Conservation (phyloP, 2,113 vertebrate species). For the Podilymbus podiceps region DNA sequence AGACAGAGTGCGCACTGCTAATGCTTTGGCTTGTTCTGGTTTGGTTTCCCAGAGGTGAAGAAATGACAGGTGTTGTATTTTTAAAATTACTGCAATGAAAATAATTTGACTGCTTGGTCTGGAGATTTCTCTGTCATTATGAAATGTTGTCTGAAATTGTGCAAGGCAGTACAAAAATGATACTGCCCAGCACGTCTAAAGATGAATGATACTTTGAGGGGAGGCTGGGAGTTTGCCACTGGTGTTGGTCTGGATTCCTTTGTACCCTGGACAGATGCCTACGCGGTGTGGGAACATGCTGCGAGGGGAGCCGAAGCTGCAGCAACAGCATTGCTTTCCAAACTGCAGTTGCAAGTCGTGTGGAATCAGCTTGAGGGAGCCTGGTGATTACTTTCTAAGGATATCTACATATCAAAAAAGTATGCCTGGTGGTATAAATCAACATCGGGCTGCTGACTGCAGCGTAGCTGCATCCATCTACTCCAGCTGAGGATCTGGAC, state of each 20-base stretch:
- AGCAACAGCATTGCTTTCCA: not conserved
- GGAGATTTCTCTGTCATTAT: not conserved
- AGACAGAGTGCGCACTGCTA: not conserved
- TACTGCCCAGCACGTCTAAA: not conserved
- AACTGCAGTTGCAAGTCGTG: slow-evolving; percentile 9
- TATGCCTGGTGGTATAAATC: slow-evolving; percentile 12
- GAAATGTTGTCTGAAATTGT: not conserved
- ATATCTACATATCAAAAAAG: not conserved
- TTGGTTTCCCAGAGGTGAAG: not conserved
- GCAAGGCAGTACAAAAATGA: not conserved
- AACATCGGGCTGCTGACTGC: slow-evolving; percentile 25
- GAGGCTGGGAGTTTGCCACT: not conserved
- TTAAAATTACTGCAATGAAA: not conserved
- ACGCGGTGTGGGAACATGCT: rapidly evolving
- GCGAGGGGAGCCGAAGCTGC: not conserved
- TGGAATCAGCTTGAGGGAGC: slow-evolving; percentile 57
- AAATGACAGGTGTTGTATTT: not conserved
- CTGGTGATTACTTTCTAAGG: slow-evolving; percentile 40
- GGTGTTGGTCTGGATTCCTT: not conserved
- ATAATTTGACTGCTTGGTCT: slow-evolving; percentile 1
- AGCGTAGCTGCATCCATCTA: not conserved
- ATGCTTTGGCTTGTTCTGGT: not conserved
- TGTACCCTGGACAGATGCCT: not conserved
- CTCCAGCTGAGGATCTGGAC: slow-evolving; percentile 27
- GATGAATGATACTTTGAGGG: not conserved